Conservation (phyloP, 2,113 vertebrate genomes). For the Actinemys pallida region DNA sequence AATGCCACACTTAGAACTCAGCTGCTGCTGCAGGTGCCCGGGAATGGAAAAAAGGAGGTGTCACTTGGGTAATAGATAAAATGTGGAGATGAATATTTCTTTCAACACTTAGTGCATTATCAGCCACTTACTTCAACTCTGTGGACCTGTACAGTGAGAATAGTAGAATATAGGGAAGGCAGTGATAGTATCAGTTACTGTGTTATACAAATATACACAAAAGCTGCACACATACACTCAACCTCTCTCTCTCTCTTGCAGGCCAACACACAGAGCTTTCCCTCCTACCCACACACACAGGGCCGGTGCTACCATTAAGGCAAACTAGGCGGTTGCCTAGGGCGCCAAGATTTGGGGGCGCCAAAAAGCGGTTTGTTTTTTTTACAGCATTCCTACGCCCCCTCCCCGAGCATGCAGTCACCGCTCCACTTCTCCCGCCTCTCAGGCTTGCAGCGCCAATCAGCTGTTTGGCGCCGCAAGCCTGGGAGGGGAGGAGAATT, state of each 20-base stretch:
- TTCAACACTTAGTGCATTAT: background rate
- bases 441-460: too few relatives aligned
- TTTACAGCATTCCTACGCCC: too few relatives aligned
- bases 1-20: constrained; percentile 11
- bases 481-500: too few relatives aligned
- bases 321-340: too few relatives aligned
- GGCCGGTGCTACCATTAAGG: too few relatives aligned
- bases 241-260: background rate
- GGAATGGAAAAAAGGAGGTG: background rate
- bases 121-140: constrained; percentile 7
- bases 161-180: background rate
- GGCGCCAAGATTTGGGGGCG: too few relatives aligned
- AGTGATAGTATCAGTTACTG: background rate
- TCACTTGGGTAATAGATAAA: constrained; percentile 1
- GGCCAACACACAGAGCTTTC: background rate
- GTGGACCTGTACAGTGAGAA: background rate
- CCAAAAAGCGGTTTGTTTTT: too few relatives aligned
- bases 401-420: too few relatives aligned
- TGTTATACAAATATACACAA: background rate
- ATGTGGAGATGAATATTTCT: background rate
- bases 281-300: background rate
- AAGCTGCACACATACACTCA: background rate
- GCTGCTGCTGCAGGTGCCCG: background rate
- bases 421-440: too few relatives aligned
- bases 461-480: too few relatives aligned